phyloP scores from a whole-genome alignment of 2,797 vertebrate genomes.

The Hemibagrus guttatus region DNA sequence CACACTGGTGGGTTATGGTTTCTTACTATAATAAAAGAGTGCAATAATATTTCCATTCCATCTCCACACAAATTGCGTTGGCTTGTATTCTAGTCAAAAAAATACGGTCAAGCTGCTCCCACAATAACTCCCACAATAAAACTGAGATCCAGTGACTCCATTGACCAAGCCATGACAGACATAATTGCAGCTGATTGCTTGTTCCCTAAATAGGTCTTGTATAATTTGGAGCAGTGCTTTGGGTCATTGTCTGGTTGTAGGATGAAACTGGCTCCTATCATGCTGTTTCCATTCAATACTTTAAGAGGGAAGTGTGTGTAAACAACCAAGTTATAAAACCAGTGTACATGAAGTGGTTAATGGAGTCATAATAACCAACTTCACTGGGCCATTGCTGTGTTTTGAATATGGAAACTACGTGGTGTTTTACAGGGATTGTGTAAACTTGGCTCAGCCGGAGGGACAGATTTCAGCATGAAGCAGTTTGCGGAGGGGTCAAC shows the following conservation, averaged over 20 bases:
- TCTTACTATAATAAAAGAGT: not conserved
- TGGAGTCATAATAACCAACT: not conserved
- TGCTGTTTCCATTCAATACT: not conserved
- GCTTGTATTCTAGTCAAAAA: not conserved
- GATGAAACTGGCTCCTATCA: not conserved
- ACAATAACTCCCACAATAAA: not conserved
- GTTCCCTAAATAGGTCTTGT: not conserved
- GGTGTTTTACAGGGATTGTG: constrained; percentile 84
- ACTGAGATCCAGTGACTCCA: not conserved
- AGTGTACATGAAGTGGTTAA: not conserved
- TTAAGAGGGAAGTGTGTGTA: not conserved
- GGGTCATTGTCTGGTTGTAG: not conserved
- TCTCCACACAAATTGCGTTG: not conserved
- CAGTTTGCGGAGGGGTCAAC: constrained; percentile 99
- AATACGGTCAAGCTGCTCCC: not conserved
- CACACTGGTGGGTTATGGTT: not conserved
- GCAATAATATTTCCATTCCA: not conserved
- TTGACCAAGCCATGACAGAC: not conserved
- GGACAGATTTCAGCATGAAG: constrained; percentile 99
- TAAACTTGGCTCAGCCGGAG: constrained; percentile 95
- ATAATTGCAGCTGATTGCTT: not conserved
- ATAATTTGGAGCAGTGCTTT: not conserved
- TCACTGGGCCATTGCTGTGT: not conserved
- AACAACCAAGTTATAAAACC: not conserved
- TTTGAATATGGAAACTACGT: constrained; percentile 5